These are phyloP conservation scores for Mareca strepera DNA, from an alignment of 2,797 vertebrate species.

Conservation along the genomic window DNA sequence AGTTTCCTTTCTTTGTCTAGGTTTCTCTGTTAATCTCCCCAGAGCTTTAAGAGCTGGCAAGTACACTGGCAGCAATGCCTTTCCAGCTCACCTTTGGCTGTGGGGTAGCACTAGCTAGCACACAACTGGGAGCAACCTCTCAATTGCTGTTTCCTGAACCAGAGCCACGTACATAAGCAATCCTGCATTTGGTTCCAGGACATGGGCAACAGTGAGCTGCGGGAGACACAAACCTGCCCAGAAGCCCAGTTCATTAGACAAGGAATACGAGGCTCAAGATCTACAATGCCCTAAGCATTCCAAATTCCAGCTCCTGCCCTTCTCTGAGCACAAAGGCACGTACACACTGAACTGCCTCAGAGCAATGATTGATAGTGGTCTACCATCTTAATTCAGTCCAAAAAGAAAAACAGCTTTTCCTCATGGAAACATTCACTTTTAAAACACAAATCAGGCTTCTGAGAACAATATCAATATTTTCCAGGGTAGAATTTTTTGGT, in stretches of 20 bases:
- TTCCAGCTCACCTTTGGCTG: not conserved
- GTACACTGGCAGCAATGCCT: rapidly evolving
- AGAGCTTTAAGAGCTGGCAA: not conserved
- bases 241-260: not conserved
- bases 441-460: not conserved
- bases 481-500: not conserved
- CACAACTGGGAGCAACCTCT: not conserved
- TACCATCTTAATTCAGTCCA: not conserved
- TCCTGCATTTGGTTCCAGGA: not conserved
- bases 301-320: not conserved
- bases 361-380: not conserved
- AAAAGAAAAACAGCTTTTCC: not conserved
- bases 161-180: not conserved
- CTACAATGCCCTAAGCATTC: not conserved
- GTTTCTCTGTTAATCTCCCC: not conserved
- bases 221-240: not conserved
- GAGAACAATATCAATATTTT: not conserved
- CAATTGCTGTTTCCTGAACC: not conserved
- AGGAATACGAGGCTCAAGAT: not conserved
- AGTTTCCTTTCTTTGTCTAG: not conserved
- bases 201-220: rapidly evolving
- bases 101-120: not conserved
- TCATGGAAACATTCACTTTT: not conserved
- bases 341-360: not conserved
- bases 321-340: not conserved